A percentile compares a stretch with the other conserved stretches of the same genome.
Evolutionary conservation across 2,797 vertebrate species (phyloP).

Genomic region (Picus viridis): DNA sequence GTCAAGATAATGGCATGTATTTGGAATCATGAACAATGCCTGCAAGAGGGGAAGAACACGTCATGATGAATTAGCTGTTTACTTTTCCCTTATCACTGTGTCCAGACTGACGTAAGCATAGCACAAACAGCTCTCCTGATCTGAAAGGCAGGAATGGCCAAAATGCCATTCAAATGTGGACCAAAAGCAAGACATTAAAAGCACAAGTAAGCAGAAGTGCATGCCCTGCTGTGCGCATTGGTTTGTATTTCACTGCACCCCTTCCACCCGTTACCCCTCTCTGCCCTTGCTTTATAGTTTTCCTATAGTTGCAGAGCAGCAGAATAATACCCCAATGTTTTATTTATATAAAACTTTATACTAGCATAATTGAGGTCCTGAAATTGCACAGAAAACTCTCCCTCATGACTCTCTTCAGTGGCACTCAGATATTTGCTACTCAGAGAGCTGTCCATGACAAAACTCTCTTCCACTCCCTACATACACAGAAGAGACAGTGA

Average conservation of each 20-base stretch:
- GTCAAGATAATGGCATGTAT: neutral
- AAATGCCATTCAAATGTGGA: neutral
- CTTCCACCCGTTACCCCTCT: neutral
- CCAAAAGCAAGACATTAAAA: neutral
- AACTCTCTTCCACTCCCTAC: neutral
- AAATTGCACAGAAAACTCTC: neutral
- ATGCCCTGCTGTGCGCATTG: neutral
- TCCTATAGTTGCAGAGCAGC: neutral
- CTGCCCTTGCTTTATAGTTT: neutral
- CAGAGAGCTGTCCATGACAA: neutral
- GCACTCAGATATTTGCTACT: neutral
- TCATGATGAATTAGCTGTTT: rapidly evolving
- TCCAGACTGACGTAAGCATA: neutral
- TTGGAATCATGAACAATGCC: neutral
- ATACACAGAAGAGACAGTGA: neutral
- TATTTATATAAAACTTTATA: neutral
- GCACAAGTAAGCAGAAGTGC: neutral
- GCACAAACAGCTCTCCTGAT: neutral
- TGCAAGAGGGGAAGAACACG: neutral
- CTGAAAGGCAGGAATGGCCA: neutral
- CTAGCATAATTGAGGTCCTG: neutral
- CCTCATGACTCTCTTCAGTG: neutral
- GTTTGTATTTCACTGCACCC: neutral
- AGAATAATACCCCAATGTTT: neutral
- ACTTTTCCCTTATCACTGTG: neutral